Conservation (phyloP, 1,140 invertebrate species). For the Drosophila tsacasi region DNA sequence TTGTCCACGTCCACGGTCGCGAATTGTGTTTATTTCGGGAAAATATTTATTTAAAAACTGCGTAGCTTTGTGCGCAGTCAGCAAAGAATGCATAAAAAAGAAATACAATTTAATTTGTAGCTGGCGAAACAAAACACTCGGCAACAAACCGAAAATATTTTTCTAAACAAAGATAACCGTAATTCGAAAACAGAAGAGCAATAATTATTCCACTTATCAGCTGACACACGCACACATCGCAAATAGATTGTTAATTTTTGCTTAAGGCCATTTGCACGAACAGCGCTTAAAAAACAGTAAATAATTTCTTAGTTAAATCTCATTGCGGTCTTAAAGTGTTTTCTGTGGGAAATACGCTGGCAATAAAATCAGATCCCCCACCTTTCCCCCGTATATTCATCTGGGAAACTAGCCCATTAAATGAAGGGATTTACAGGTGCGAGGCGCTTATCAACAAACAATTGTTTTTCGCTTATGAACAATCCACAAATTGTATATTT, state of each 20-base stretch:
- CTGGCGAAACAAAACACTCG: slow-evolving; percentile 27
- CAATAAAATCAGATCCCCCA: slow-evolving; percentile 8
- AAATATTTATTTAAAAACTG: slow-evolving; percentile 29
- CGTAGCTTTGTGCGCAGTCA: slow-evolving; percentile 38
- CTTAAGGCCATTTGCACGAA: slow-evolving; percentile 6
- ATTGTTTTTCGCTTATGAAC: slow-evolving; percentile 25
- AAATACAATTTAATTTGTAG: slow-evolving; percentile 10
- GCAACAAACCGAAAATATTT: slow-evolving; percentile 37
- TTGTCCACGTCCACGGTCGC: slow-evolving; percentile 22
- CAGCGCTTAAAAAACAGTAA: slow-evolving; percentile 7
- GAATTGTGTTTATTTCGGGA: slow-evolving; percentile 20
- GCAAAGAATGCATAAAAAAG: slow-evolving; percentile 16
- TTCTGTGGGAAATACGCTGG: background rate
- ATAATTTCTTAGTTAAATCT: slow-evolving; percentile 6
- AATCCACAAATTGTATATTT: slow-evolving; percentile 7
- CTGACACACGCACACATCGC: slow-evolving; percentile 2
- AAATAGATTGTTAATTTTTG: slow-evolving; percentile 27
- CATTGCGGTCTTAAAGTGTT: background rate
- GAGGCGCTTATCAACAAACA: slow-evolving; percentile 39
- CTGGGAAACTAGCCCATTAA: slow-evolving; percentile 34
- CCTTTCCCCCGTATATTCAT: background rate
- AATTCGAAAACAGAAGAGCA: slow-evolving; percentile 30
- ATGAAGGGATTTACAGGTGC: slow-evolving; percentile 37
- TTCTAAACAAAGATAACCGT: slow-evolving; percentile 32
- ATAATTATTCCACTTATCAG: slow-evolving; percentile 45